Percentiles rank a stretch among this genome's conserved stretches.
Conservation (phyloP, 2,113 vertebrate species). For the Azemiops feae region DNA sequence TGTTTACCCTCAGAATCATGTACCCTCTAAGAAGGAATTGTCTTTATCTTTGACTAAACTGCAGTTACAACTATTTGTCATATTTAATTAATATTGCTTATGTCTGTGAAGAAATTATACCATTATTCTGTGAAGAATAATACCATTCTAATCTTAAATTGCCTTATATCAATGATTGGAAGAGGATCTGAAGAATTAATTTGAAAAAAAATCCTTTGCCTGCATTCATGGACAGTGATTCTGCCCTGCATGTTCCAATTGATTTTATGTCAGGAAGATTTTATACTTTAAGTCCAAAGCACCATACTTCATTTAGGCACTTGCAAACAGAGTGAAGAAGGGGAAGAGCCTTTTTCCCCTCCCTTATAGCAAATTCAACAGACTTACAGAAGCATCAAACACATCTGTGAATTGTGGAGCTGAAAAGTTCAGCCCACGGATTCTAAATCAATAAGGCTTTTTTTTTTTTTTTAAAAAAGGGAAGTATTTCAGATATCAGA, state of each 20-base stretch:
- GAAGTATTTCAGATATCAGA: neutral
- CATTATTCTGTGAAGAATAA: neutral
- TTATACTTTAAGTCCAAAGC: conserved; percentile 26
- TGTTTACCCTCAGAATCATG: neutral
- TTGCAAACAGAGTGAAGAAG: conserved; percentile 2
- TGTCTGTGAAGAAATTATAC: neutral
- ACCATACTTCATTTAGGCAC: conserved; percentile 26
- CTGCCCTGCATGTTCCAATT: conserved; percentile 13
- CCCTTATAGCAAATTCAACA: conserved; percentile 1
- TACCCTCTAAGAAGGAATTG: neutral
- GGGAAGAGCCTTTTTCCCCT: neutral
- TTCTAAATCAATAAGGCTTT: conserved; percentile 4
- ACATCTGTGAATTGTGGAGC: neutral
- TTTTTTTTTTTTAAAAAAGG: conserved; percentile 7
- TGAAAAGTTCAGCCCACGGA: neutral
- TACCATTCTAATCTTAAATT: neutral
- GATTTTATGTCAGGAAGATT: conserved; percentile 30
- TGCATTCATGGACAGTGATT: neutral
- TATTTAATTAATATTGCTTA: neutral
- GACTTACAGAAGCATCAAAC: conserved; percentile 22
- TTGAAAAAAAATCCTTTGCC: neutral
- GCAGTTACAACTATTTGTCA: neutral
- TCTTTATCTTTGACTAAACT: neutral
- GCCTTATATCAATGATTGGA: neutral
- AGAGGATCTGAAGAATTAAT: neutral